Evolutionary conservation across 2,797 vertebrate genomes (phyloP).

Genomic region (Australoheros facetus): DNA sequence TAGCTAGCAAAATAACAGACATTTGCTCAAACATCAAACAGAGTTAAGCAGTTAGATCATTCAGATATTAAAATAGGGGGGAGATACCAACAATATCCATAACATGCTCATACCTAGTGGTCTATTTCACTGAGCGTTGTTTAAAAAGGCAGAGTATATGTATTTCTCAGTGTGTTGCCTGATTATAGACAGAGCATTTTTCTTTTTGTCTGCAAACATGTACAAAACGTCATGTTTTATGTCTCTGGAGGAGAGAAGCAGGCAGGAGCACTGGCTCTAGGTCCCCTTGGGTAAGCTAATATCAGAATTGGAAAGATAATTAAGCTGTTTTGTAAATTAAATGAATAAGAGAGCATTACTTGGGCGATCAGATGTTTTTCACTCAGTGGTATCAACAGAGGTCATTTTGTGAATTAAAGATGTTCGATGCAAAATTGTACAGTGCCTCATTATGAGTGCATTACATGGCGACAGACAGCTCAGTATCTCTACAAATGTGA

Average conservation of each 20-base stretch:
- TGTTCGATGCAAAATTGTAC: constrained; percentile 8
- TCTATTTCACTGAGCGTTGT: neutral
- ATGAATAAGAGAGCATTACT: constrained; percentile 10
- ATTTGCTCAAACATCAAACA: constrained; percentile 42
- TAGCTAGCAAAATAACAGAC: constrained; percentile 31
- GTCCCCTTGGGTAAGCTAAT: neutral
- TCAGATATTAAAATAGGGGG: constrained; percentile 6
- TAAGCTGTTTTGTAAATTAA: constrained; percentile 8
- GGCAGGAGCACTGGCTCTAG: constrained; percentile 33
- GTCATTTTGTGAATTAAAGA: constrained; percentile 21
- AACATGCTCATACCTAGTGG: neutral
- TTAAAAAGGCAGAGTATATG: neutral
- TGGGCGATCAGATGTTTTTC: neutral
- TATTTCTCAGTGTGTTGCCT: neutral
- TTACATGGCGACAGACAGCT: constrained; percentile 12
- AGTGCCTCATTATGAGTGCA: constrained; percentile 19
- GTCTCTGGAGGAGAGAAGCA: constrained; percentile 27
- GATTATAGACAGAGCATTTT: neutral
- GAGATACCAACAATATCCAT: neutral
- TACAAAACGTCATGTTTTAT: neutral
- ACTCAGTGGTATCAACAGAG: neutral
- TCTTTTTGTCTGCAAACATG: constrained; percentile 14
- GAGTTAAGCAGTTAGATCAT: constrained; percentile 29
- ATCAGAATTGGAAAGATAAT: neutral
- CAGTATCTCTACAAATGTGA: constrained; percentile 30